Conservation (phyloP, 2,797 vertebrate species). For the Oryzias sinensis region DNA sequence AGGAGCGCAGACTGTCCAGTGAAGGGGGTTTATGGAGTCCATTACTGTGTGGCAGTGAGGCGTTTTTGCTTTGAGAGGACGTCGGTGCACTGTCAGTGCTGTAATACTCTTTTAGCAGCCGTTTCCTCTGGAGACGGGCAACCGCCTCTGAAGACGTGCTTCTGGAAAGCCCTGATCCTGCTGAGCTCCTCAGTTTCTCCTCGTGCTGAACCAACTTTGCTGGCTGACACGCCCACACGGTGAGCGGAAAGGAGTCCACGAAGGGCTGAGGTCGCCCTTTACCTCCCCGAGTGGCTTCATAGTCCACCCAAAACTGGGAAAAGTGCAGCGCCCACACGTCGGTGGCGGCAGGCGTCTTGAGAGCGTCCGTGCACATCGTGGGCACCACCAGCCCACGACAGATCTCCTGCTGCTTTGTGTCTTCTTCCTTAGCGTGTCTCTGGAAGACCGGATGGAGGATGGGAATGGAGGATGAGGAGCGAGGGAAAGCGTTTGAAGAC, state of each 20-base stretch:
- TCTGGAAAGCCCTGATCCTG: conserved; percentile 70
- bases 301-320: conserved; percentile 98
- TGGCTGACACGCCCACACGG: conserved; percentile 93
- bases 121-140: conserved; percentile 87
- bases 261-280: conserved; percentile 90
- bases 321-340: conserved; percentile 96
- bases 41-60: conserved; percentile 61
- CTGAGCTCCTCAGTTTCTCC: conserved; percentile 68
- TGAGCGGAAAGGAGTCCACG: conserved; percentile 94
- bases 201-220: conserved; percentile 81
- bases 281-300: conserved; percentile 86
- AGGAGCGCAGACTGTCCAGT: conserved; percentile 69
- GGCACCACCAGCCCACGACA: conserved; percentile 14
- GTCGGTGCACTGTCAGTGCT: conserved; percentile 71
- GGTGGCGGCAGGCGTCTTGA: conserved; percentile 87
- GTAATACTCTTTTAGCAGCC: conserved; percentile 92
- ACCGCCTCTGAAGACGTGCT: conserved; percentile 86
- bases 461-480: conserved; percentile 16
- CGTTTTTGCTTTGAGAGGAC: conserved; percentile 22
- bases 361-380: conserved; percentile 55
- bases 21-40: conserved; percentile 78
- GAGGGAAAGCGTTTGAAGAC: conserved; percentile 19
- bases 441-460: conserved; percentile 30
- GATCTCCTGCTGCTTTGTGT: conserved; percentile 23
- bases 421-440: conserved; percentile 26